Base-by-base conservation (phyloP, 2,113 vertebrate species). In the Notiomystis cincta region DNA sequence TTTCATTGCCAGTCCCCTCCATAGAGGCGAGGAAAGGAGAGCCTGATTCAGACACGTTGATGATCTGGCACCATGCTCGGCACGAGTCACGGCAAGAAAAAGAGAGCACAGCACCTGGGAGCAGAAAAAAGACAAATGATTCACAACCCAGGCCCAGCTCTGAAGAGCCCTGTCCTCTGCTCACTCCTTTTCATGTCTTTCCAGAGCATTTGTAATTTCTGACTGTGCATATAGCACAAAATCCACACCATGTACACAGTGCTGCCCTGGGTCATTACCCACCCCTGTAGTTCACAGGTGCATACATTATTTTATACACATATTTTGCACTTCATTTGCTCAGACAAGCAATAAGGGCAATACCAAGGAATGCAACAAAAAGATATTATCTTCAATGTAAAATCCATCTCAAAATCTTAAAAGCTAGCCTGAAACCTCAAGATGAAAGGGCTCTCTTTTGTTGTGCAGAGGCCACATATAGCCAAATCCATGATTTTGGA, bases 1-100 rank as follows among this genome's bases (percentile, higher is more conserved):
- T 98, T 91, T 84, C 82, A 70, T 89, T 98, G 78, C 90, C 77
- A 77, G 83, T 86, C 45, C 48, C 53, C 0, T 94, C 76, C 15
- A 57, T 27, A 56, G 93, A 64, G 60, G 87, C 2, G 7, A 94
- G 40, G 44, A 96, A 89, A 70, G 90, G 58, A 37, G 82, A 58
- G 56, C 0, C 44, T 15, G 81, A 65, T 60, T 96, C 84, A 20
- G 98, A 98, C 35, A 98, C 33, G 0, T 97, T 98, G 69, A 96
- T 97, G 76, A 98, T 97, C 89, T 96, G 97, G 94, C 98, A 98
- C 95, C 95, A 97, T 10, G 97, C 97, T 57, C 94, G 93, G 44
- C 94, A 96, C 57, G 85, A 94, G 89, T 97, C 95, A 0, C 19
- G 37, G 58, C 98, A 98, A 53, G 95, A 8, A 31, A 98, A 72